Conservation (phyloP, 1,140 invertebrate genomes). For the Brachionus asplanchnoidis region DNA sequence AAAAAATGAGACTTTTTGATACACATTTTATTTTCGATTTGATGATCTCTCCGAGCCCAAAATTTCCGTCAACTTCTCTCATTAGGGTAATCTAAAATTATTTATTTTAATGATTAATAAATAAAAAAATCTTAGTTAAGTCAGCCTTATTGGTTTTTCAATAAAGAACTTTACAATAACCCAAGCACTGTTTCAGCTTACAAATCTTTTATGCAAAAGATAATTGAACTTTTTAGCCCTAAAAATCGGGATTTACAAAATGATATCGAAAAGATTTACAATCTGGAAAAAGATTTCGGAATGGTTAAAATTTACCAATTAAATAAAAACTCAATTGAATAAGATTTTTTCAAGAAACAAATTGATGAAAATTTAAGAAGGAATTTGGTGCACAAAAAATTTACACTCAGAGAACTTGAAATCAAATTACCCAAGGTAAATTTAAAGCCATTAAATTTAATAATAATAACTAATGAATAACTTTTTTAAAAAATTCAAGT, state of each 20-base stretch:
- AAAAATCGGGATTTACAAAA: not conserved
- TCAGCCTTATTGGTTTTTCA: slow-evolving; percentile 8
- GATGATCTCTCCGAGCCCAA: not conserved
- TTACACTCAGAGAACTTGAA: not conserved
- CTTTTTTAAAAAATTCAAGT: not conserved
- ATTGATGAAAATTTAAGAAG: slow-evolving; percentile 25
- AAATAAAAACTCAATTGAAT: not conserved
- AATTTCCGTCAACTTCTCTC: not conserved
- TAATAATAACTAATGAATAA: too few relatives aligned
- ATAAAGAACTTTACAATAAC: slow-evolving; percentile 24
- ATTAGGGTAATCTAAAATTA: not conserved
- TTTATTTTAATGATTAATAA: not conserved
- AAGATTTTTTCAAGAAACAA: not conserved
- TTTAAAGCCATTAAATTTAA: not conserved
- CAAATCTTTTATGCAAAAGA: not conserved
- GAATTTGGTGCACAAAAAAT: not conserved
- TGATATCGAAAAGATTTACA: not conserved
- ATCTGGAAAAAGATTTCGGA: slow-evolving; percentile 13
- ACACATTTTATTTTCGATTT: slow-evolving; percentile 19
- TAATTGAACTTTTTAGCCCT: not conserved
- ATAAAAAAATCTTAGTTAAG: not conserved
- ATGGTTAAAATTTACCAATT: not conserved
- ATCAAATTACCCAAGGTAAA: not conserved
- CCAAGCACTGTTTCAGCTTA: not conserved
- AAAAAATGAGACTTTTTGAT: not conserved